Conservation (phyloP, 2,113 vertebrate genomes). For the Oncorhynchus mykiss region DNA sequence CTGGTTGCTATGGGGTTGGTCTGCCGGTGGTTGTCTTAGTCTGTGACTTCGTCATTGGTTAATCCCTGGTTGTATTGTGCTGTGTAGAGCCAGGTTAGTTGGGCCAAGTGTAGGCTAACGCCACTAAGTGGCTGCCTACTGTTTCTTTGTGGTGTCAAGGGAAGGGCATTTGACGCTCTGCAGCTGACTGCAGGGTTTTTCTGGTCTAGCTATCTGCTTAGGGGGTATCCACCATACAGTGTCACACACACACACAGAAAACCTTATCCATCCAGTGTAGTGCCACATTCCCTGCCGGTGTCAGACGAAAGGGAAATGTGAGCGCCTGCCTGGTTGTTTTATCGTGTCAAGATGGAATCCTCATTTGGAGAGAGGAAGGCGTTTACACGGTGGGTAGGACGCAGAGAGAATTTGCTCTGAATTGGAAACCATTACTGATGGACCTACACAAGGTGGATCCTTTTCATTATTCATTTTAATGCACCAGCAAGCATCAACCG, state of each 20-base stretch:
- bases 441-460: constrained; percentile 4
- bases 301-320: background rate
- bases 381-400: background rate
- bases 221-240: constrained; percentile 11
- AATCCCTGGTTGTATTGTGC: constrained; percentile 1
- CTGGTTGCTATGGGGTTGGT: background rate
- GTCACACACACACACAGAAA: background rate
- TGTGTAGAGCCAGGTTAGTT: background rate
- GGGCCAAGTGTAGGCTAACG: constrained; percentile 1
- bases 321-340: background rate
- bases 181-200: constrained; percentile 63
- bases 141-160: constrained; percentile 65
- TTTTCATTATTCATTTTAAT: background rate
- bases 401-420: background rate
- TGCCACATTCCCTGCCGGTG: constrained; percentile 2
- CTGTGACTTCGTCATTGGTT: constrained; percentile 5
- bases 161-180: constrained; percentile 49
- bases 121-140: constrained; percentile 36
- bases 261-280: background rate
- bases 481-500: background rate
- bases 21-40: background rate
- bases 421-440: constrained; percentile 47
- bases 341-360: constrained; percentile 18
- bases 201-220: constrained; percentile 49
- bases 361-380: background rate